Percentiles rank a stretch among this genome's conserved stretches.
Conservation (phyloP, 2,113 vertebrate species). For the Polypterus senegalus region DNA sequence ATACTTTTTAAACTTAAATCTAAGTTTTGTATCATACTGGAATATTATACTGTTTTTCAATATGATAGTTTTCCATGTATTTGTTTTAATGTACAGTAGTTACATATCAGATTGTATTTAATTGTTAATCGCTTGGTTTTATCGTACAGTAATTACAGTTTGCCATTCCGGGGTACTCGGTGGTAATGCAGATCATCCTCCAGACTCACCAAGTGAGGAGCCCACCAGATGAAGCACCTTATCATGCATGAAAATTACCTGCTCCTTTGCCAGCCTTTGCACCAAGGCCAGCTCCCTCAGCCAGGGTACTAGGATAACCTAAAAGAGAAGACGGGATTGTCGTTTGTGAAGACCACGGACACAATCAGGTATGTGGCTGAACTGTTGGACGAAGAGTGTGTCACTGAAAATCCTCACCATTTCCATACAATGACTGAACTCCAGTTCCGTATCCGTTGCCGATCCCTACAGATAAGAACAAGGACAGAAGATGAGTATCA, state of each 20-base stretch:
- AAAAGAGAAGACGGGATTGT: neutral
- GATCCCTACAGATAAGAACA: slow-evolving; percentile 32
- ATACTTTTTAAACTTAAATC: too few relatives aligned
- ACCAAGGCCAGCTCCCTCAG: slow-evolving; percentile 32
- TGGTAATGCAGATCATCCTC: too few relatives aligned
- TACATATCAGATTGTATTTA: too few relatives aligned
- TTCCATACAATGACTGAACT: slow-evolving; percentile 42
- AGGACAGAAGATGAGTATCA: neutral
- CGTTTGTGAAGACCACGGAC: neutral
- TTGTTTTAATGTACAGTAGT: too few relatives aligned
- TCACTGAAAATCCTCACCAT: slow-evolving; percentile 18
- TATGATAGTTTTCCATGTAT: too few relatives aligned
- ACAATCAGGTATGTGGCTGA: neutral
- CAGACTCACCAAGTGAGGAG: too few relatives aligned
- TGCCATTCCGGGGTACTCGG: too few relatives aligned
- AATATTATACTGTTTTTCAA: too few relatives aligned
- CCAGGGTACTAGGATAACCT: slow-evolving; percentile 38
- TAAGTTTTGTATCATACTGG: too few relatives aligned
- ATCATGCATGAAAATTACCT: slow-evolving; percentile 24
- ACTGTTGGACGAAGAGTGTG: neutral
- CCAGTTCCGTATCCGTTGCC: slow-evolving; percentile 35
- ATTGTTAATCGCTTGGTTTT: too few relatives aligned
- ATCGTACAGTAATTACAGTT: too few relatives aligned
- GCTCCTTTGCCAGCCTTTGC: slow-evolving; percentile 36
- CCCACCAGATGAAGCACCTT: too few relatives aligned